Base-by-base conservation (phyloP, 2,113 vertebrate genomes). In the Pluvialis apricaria region DNA sequence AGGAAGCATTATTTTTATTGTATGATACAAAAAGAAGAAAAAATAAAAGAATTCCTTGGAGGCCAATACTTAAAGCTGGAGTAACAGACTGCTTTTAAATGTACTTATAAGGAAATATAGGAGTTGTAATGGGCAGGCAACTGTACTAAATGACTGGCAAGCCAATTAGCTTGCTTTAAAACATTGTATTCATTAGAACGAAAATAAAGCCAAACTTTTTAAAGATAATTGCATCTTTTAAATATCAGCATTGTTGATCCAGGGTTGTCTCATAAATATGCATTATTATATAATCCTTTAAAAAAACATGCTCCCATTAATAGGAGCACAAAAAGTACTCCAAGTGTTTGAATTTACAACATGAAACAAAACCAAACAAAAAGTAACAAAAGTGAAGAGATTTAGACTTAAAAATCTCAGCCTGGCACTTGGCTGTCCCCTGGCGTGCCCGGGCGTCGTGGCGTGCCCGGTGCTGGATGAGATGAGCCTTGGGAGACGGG, bases 191-290 rank as follows among this genome's bases (percentile, higher is more conserved):
- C 94, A 80, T 98, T 97, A 97, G 97, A 95, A 96, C 82, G 97
- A 96, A 97, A 94, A 97, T 93, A 94, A 98, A 97, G 96, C 88
- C 95, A 96, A 98, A 98, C 83, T 98, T 98, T 93, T 97, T 69
- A 83, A 86, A 95, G 97, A 97, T 98, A 98, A 98, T 97, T 98
- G 96, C 96, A 78, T 97, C 97, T 98, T 97, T 98, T 97, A 97
- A 97, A 96, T 96, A 94, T 95, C 86, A 14, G 22, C 79, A 45
- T 86, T 95, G 96, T 96, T 95, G 97, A 97, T 96, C 97, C 96
- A 28, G 5, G 76, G 69, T 90, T 36, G 55, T 78, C 97, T 98
- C 97, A 98, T 98, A 96, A 98, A 98, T 98, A 98, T 97, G 97
- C 91, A 97, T 97, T 71, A 40, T 94, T 69, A 94, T 82, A 88